Percentiles rank a stretch among this genome's conserved stretches.
These are phyloP conservation scores for Fragum sueziense DNA, from an alignment of 2,888 invertebrate species.

Conservation along the genomic window DNA sequence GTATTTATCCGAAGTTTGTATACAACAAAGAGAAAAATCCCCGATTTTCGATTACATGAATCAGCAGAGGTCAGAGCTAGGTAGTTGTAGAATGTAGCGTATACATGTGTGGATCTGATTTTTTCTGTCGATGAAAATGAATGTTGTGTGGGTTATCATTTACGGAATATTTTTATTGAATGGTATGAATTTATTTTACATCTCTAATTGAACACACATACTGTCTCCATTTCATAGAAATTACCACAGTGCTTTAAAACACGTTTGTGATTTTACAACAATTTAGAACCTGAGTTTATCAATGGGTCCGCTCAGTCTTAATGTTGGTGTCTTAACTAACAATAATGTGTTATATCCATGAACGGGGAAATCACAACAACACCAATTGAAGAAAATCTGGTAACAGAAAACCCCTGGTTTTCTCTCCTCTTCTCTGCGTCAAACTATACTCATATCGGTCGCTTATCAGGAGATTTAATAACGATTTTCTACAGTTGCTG, in stretches of 20 bases:
- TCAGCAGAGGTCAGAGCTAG: neutral
- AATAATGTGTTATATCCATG: neutral
- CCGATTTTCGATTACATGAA: neutral
- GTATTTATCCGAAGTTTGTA: neutral
- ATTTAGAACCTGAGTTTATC: too few relatives aligned
- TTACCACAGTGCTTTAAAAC: too few relatives aligned
- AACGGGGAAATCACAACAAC: too few relatives aligned
- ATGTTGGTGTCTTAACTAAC: neutral
- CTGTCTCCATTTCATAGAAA: too few relatives aligned
- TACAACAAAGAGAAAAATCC: neutral
- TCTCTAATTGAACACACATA: too few relatives aligned
- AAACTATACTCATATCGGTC: too few relatives aligned
- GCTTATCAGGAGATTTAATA: too few relatives aligned
- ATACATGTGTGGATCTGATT: neutral
- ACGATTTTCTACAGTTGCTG: too few relatives aligned
- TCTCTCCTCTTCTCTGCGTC: too few relatives aligned
- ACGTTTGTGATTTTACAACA: too few relatives aligned
- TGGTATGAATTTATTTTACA: neutral
- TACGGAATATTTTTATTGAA: neutral
- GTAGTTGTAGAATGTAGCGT: neutral
- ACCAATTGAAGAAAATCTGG: too few relatives aligned
- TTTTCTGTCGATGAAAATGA: neutral
- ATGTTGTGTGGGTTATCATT: neutral
- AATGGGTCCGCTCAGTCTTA: neutral
- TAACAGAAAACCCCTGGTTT: too few relatives aligned